Evolutionary conservation across 35 echinoderm and acorn worm species (phyloP), one percentile per base, ranked within the genome.

Genomic region (Acanthaster planci): DNA sequence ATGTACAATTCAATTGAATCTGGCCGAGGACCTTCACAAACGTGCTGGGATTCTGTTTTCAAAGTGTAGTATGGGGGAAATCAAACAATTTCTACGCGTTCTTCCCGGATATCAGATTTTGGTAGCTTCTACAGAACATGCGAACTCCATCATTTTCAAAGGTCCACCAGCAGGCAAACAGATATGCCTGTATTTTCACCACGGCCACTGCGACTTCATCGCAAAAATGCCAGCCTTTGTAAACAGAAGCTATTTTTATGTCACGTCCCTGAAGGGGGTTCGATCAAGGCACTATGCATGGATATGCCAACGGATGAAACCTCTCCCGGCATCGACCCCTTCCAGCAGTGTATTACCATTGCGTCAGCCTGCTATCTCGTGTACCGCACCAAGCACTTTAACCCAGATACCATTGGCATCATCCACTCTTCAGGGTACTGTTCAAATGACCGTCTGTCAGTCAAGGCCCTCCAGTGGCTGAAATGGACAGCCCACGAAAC

Each of bases 331-430:
- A 84, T 7, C n/a, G n/a, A n/a, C n/a, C n/a, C n/a, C n/a, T n/a
- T n/a, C n/a, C n/a, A n/a, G n/a, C n/a, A n/a, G n/a, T 76, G 79
- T 22, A 54, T 95, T 17, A 92, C 93, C 3, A 87, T 95, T 78
- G 88, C 93, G 5, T 77, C 93, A 4, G 84, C 78, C 5, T 92
- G 90, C 60, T 88, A 92, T 64, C 52, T 64, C 14, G 90, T 87
- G 16, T 89, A 84, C 80, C 18, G 80, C 7, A 76, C 57, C 30
- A 76, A 84, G 1, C 88, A 36, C 36, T 17, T 93, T 10, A 51
- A 84, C 52, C 50, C 35, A 42, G 51, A 83, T 27, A n/a, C 85
- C 10, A 93, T 84, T 8, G 90, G 59, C 26, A 29, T 93, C 10
- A 75, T 93, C 51, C 55, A 85, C 0, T 18, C 40, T 9, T 53